Percentiles rank a stretch among this genome's conserved stretches.
phyloP scores from a whole-genome alignment of 2,888 invertebrate species.

The Caenorhabditis auriculariae region DNA sequence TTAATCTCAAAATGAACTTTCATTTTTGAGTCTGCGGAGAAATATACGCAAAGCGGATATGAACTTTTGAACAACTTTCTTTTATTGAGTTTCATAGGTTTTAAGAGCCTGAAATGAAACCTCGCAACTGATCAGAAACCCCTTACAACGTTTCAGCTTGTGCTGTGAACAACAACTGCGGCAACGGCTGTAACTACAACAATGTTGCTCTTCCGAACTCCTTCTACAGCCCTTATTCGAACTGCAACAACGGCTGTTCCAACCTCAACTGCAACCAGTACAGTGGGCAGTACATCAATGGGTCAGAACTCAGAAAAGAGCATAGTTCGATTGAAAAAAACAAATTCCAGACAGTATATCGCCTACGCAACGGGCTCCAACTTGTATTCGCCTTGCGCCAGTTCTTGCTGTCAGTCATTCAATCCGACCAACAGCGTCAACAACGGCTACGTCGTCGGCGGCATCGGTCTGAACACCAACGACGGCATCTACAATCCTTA shows the following conservation, averaged over 20 bases:
- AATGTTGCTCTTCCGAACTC: constrained; percentile 26
- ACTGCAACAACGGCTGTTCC: constrained; percentile 42
- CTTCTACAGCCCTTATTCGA: constrained; percentile 36
- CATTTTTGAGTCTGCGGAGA: constrained; percentile 4
- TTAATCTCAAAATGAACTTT: not conserved
- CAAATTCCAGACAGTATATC: constrained; percentile 41
- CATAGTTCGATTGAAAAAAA: not conserved
- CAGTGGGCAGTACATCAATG: constrained; percentile 36
- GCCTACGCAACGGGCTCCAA: constrained; percentile 36
- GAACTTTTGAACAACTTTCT: too few species aligned
- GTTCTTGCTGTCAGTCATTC: constrained; percentile 34
- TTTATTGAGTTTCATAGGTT: too few species aligned
- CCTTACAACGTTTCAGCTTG: too few species aligned
- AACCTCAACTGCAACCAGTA: constrained; percentile 44
- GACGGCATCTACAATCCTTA: constrained; percentile 17
- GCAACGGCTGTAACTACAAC: constrained; percentile 24
- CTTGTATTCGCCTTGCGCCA: constrained; percentile 43
- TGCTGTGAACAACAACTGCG: constrained; percentile 9
- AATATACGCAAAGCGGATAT: too few species aligned
- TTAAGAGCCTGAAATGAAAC: too few species aligned
- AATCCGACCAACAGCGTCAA: constrained; percentile 11
- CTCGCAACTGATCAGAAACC: too few species aligned
- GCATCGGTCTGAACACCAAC: not conserved
- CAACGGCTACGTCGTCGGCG: not conserved
- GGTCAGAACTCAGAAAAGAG: constrained; percentile 10